Conservation (phyloP, 2,888 invertebrate genomes). For the Eristalinus aeneus region DNA sequence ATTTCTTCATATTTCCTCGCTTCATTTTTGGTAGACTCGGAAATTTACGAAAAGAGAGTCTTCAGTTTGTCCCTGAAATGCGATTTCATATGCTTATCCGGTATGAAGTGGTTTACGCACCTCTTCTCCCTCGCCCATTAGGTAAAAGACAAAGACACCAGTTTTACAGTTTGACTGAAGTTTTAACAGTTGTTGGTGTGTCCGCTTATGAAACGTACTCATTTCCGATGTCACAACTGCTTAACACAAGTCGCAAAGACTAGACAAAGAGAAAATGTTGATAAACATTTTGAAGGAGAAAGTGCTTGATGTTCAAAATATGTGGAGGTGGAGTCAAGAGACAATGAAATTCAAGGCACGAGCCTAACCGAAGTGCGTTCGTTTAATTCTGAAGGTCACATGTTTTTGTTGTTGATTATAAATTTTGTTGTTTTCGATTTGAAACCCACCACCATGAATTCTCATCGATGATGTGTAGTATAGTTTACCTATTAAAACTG, state of each 20-base stretch:
- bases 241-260: background rate
- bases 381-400: conserved; percentile 35
- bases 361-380: background rate
- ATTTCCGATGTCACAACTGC: conserved; percentile 27
- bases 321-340: background rate
- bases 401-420: background rate
- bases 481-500: background rate
- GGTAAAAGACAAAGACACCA: background rate
- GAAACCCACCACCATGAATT: background rate
- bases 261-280: conserved; percentile 23
- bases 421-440: conserved; percentile 14
- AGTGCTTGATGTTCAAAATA: conserved; percentile 17
- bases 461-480: background rate
- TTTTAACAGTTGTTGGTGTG: background rate
- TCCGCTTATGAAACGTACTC: background rate
- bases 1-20: background rate
- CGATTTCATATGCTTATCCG: conserved; percentile 1
- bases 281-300: conserved; percentile 54
- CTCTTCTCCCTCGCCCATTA: background rate
- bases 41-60: background rate
- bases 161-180: background rate
- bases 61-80: background rate
- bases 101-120: conserved; percentile 9
- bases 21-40: background rate
- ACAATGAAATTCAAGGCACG: background rate